Evolutionary conservation across 2,797 vertebrate species (phyloP).

Genomic region (Syngnathus rostellatus): DNA sequence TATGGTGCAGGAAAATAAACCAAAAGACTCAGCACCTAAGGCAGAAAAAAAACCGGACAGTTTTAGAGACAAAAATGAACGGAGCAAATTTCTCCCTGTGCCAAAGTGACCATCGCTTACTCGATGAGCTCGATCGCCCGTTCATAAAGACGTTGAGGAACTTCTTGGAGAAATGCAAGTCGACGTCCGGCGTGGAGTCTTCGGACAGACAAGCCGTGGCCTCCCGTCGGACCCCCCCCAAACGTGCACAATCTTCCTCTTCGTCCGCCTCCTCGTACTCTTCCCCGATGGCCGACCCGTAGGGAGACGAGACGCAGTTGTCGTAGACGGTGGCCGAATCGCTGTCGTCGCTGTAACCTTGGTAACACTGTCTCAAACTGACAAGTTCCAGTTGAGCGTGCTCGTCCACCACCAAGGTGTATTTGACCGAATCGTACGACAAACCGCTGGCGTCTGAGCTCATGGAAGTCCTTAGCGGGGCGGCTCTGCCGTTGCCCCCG

Average conservation of each 20-base stretch:
- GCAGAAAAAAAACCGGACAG: neutral
- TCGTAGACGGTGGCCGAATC: conserved; percentile 92
- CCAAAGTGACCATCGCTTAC: conserved; percentile 60
- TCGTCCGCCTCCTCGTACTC: conserved; percentile 85
- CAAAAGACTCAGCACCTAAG: conserved; percentile 88
- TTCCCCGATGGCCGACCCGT: conserved; percentile 87
- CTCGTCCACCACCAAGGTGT: conserved; percentile 94
- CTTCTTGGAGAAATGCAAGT: conserved; percentile 91
- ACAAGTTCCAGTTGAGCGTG: conserved; percentile 90
- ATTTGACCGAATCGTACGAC: conserved; percentile 96
- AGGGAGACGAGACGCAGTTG: conserved; percentile 92
- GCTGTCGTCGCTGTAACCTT: conserved; percentile 92
- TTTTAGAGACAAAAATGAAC: conserved; percentile 2
- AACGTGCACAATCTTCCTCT: conserved; percentile 40
- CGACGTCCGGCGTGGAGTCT: conserved; percentile 84
- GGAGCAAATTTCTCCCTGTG: neutral
- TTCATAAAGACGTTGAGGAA: conserved; percentile 99
- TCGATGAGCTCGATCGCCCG: conserved; percentile 86
- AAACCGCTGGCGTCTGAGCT: conserved; percentile 88
- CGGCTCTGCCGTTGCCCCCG: conserved; percentile 10
- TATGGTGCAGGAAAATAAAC: conserved; percentile 87
- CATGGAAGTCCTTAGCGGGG: conserved; percentile 74
- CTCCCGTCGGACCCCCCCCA: conserved; percentile 68
- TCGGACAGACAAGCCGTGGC: conserved; percentile 81
- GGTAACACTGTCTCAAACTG: conserved; percentile 90